Evolutionary conservation across 2,888 invertebrate genomes (phyloP).

Genomic region (Catocala fraxini): DNA sequence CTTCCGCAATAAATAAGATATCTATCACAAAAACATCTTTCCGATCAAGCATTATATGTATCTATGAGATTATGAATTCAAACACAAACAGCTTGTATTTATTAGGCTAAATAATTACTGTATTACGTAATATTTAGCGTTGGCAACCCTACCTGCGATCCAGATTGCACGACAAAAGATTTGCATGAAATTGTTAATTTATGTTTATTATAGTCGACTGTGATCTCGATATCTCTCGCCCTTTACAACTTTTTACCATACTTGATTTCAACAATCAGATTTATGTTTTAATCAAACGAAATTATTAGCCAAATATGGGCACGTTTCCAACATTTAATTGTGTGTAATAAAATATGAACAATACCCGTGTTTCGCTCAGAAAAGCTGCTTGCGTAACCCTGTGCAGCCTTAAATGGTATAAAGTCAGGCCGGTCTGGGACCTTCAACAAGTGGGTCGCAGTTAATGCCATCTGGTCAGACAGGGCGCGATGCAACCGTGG

Average conservation of each 20-base stretch:
- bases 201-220: slow-evolving; percentile 33
- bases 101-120: too few relatives aligned
- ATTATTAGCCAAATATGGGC: slow-evolving; percentile 34
- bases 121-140: too few relatives aligned
- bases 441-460: slow-evolving; percentile 83
- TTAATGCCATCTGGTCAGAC: slow-evolving; percentile 83
- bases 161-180: slow-evolving; percentile 18
- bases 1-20: too few relatives aligned
- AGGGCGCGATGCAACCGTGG: slow-evolving; percentile 71
- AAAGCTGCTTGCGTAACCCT: slow-evolving; percentile 75
- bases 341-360: slow-evolving; percentile 48
- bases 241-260: slow-evolving; percentile 35
- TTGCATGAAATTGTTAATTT: slow-evolving; percentile 28
- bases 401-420: slow-evolving; percentile 74
- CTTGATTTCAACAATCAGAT: slow-evolving; percentile 30
- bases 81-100: too few relatives aligned
- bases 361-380: slow-evolving; percentile 50
- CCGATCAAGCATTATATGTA: too few relatives aligned
- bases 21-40: too few relatives aligned
- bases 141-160: background rate
- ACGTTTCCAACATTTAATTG: slow-evolving; percentile 43
- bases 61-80: too few relatives aligned
- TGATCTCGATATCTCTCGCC: slow-evolving; percentile 35
- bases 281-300: slow-evolving; percentile 54
- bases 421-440: slow-evolving; percentile 72